A percentile compares a stretch with the other conserved stretches of the same genome.
Conservation (phyloP, 2,888 invertebrate genomes). For the Zonitis immaculata region DNA sequence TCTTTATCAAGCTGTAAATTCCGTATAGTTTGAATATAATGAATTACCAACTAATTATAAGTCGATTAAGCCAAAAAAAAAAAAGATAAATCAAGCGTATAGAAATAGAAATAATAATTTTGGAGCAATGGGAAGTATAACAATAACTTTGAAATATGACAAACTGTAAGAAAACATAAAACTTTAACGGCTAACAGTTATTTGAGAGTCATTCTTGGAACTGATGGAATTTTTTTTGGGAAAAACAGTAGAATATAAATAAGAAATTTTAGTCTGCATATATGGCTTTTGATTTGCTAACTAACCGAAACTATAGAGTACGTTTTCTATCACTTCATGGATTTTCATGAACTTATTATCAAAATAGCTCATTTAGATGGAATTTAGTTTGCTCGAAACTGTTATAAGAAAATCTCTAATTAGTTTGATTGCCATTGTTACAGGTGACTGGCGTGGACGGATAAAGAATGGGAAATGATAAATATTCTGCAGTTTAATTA, state of each 20-base stretch:
- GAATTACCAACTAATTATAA: neutral
- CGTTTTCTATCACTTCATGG: no score
- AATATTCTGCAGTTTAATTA: conserved; percentile 16
- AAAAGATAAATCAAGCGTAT: neutral
- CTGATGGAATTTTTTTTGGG: conserved; percentile 24
- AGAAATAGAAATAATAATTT: no score
- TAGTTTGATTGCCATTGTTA: conserved; percentile 3
- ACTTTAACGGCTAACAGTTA: conserved; percentile 22
- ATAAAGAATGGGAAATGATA: conserved; percentile 11
- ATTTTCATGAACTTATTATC: no score
- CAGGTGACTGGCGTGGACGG: conserved; percentile 13
- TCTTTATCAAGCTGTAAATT: conserved; percentile 19
- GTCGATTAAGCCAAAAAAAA: neutral
- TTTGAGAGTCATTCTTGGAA: conserved; percentile 22
- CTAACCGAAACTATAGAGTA: neutral
- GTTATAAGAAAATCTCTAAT: neutral
- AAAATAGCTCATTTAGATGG: neutral
- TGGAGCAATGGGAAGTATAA: conserved; percentile 10
- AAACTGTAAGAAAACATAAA: conserved; percentile 16
- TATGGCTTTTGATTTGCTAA: conserved; percentile 17
- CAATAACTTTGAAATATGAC: conserved; percentile 24
- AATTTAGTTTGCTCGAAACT: neutral
- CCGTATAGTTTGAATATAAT: neutral
- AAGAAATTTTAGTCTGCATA: conserved; percentile 15
- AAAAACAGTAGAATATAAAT: conserved; percentile 10